Conservation (phyloP, 2,888 invertebrate species). For the Drosophila setosimentum region DNA sequence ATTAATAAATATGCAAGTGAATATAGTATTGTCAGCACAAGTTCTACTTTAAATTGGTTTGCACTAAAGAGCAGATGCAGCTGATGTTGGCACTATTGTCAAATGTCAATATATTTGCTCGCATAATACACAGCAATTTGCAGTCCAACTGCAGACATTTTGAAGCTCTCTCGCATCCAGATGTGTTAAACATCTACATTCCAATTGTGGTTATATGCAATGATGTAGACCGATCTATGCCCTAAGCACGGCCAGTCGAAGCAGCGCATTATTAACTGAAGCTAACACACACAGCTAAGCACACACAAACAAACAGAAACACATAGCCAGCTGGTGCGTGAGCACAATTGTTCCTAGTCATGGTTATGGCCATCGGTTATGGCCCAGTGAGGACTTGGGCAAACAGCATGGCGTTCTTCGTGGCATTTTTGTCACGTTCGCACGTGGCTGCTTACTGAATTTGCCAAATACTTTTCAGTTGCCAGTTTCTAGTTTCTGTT, state of each 20-base stretch:
- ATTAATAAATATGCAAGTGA: constrained; percentile 2
- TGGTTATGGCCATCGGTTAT: constrained; percentile 41
- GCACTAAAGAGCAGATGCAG: constrained; percentile 11
- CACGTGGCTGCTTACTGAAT: constrained; percentile 75
- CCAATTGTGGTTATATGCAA: constrained; percentile 32
- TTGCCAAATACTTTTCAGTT: constrained; percentile 40
- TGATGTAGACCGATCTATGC: constrained; percentile 20
- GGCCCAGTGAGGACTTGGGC: constrained; percentile 30
- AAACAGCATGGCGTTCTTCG: constrained; percentile 56
- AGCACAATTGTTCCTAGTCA: constrained; percentile 23
- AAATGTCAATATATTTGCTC: constrained; percentile 49
- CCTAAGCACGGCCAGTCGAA: constrained; percentile 6
- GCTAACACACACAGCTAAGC: constrained; percentile 1
- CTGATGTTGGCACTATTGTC: constrained; percentile 45
- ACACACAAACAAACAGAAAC: constrained; percentile 1
- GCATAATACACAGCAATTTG: constrained; percentile 43
- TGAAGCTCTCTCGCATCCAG: constrained; percentile 3
- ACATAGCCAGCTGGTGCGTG: constrained; percentile 29
- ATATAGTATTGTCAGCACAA: background rate
- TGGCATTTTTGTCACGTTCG: constrained; percentile 80
- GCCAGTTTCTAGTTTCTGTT: constrained; percentile 25
- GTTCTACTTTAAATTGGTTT: background rate
- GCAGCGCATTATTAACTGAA: constrained; percentile 17
- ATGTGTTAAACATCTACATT: constrained; percentile 21
- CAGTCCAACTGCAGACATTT: constrained; percentile 28